Evolutionary conservation across 2,797 vertebrate species (phyloP).

Genomic region (Heterohyrax brucei): DNA sequence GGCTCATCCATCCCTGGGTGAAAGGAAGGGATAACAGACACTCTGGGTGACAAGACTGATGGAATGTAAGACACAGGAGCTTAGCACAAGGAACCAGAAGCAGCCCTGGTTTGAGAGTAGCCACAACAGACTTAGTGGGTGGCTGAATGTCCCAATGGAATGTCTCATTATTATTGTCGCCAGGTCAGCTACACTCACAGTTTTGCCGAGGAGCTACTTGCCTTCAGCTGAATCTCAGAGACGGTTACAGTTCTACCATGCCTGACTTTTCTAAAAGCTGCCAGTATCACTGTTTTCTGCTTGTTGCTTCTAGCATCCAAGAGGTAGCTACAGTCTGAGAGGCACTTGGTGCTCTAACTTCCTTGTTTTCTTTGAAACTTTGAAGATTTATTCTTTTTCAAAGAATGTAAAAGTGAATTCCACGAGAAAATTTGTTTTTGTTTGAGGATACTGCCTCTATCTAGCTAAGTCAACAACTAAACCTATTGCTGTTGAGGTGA

Average conservation of each 20-base stretch:
- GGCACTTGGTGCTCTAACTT: conserved; percentile 24
- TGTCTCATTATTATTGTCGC: background rate
- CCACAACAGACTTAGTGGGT: background rate
- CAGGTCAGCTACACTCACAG: background rate
- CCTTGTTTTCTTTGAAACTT: conserved; percentile 64
- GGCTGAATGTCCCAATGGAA: too few relatives aligned
- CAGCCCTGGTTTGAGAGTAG: background rate
- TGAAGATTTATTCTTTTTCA: conserved; percentile 55
- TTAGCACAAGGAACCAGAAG: background rate
- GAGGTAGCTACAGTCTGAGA: background rate
- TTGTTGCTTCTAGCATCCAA: conserved; percentile 37
- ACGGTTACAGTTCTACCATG: background rate
- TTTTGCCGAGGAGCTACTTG: conserved; percentile 12
- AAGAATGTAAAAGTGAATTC: conserved; percentile 69
- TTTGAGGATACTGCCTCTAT: conserved; percentile 45
- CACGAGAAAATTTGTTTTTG: conserved; percentile 19
- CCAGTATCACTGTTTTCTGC: conserved; percentile 44
- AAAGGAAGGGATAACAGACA: background rate
- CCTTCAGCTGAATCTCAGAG: background rate
- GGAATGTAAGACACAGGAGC: background rate
- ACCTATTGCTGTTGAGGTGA: too few relatives aligned
- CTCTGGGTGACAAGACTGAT: conserved; percentile 2
- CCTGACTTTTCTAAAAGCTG: conserved; percentile 37
- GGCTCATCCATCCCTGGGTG: too few relatives aligned
- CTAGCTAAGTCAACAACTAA: background rate